A percentile compares a stretch with the other conserved stretches of the same genome.
Evolutionary conservation across 1,140 invertebrate species (phyloP).

Genomic region (Sarcophaga bullata): DNA sequence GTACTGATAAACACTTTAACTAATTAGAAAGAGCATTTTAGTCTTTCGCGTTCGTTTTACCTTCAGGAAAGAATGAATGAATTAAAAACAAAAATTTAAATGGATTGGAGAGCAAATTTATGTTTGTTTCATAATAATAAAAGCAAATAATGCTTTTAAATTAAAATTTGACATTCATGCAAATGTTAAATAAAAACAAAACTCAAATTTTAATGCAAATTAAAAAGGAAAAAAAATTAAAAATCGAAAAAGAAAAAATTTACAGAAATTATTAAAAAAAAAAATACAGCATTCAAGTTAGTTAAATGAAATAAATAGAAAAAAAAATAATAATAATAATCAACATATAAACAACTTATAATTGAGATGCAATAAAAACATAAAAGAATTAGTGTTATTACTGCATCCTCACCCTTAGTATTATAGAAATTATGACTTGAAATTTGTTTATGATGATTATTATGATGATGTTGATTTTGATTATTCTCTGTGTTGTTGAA

Average conservation of each 20-base stretch:
- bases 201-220: constrained; percentile 2
- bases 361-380: constrained; percentile 36
- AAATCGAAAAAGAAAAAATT: too few relatives aligned
- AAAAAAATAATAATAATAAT: constrained; percentile 24
- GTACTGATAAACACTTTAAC: too few relatives aligned
- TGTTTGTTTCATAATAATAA: too few relatives aligned
- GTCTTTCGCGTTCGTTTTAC: too few relatives aligned
- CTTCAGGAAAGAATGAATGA: neutral
- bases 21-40: too few relatives aligned
- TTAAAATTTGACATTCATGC: too few relatives aligned
- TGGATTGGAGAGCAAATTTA: neutral
- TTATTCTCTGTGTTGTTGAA: constrained; percentile 40
- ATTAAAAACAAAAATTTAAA: neutral
- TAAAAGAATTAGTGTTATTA: constrained; percentile 21
- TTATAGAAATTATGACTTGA: constrained; percentile 41
- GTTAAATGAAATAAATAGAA: constrained; percentile 13
- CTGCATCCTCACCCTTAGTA: constrained; percentile 44
- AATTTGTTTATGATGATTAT: constrained; percentile 33
- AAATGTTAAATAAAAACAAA: neutral
- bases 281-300: constrained; percentile 30
- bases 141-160: too few relatives aligned
- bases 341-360: neutral
- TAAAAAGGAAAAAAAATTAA: neutral
- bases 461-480: constrained; percentile 23
- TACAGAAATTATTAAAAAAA: neutral